A percentile compares a stretch with the other conserved stretches of the same genome.
Evolutionary conservation across 2,888 invertebrate genomes (phyloP).

Genomic region (Autographa pulchrina): DNA sequence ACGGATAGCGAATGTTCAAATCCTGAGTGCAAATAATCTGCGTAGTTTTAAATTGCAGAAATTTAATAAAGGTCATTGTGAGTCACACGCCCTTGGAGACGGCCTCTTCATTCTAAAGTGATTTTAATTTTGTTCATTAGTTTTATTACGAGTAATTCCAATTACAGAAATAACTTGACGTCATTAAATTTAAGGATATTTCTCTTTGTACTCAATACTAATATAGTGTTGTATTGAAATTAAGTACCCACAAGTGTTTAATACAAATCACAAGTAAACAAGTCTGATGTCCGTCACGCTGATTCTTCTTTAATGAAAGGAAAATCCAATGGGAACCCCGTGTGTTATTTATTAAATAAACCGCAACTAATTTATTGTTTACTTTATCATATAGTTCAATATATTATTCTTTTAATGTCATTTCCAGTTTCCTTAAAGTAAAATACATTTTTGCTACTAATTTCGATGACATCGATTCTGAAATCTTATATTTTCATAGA

Average conservation of each 20-base stretch:
- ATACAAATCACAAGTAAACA: not conserved
- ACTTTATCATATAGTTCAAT: not conserved
- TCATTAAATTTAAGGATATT: conserved; percentile 3
- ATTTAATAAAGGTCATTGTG: not conserved
- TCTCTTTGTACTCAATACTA: not conserved
- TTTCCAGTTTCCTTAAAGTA: not conserved
- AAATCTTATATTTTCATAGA: not conserved
- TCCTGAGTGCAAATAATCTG: conserved; percentile 1
- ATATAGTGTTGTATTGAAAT: not conserved
- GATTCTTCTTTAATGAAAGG: not conserved
- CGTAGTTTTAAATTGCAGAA: not conserved
- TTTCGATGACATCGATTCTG: not conserved
- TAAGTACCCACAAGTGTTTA: not conserved
- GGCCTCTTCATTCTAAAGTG: not conserved
- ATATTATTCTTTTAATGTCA: not conserved
- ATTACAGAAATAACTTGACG: conserved; percentile 4
- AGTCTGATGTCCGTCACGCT: not conserved
- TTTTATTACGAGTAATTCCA: not conserved
- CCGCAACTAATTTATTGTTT: not conserved
- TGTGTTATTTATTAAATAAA: not conserved
- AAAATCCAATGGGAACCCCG: not conserved
- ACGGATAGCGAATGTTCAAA: not conserved
- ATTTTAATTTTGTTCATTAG: not conserved
- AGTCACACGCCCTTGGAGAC: conserved; percentile 3
- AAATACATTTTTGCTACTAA: not conserved